A percentile compares a stretch with the other conserved stretches of the same genome.
Conservation (phyloP, 1,140 invertebrate genomes). For the honey bee (Apis mellifera) region Amel_HAv3.1 CM009943.2:3341001-3341500, state of each 20-base stretch:
- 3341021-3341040: not conserved
- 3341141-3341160: conserved; percentile 56
- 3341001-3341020: no score
- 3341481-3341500: not conserved
- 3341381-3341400: conserved; percentile 1
- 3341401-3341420: no score
- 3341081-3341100: conserved; percentile 28
- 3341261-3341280: conserved; percentile 65
- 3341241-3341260: conserved; percentile 59
- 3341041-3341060: not conserved
- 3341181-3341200: conserved; percentile 67
- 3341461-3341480: no score
- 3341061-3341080: conserved; percentile 50
- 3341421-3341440: no score
- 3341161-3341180: conserved; percentile 60
- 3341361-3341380: conserved; percentile 32
- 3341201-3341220: conserved; percentile 66
- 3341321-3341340: conserved; percentile 48
- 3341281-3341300: conserved; percentile 62
- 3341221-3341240: conserved; percentile 69
- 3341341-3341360: conserved; percentile 39
- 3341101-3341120: conserved; percentile 46
- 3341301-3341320: conserved; percentile 51
- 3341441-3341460: no score
- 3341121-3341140: conserved; percentile 60